phyloP scores from a whole-genome alignment of 2,888 invertebrate species.

The Nymphalis c-album region DNA sequence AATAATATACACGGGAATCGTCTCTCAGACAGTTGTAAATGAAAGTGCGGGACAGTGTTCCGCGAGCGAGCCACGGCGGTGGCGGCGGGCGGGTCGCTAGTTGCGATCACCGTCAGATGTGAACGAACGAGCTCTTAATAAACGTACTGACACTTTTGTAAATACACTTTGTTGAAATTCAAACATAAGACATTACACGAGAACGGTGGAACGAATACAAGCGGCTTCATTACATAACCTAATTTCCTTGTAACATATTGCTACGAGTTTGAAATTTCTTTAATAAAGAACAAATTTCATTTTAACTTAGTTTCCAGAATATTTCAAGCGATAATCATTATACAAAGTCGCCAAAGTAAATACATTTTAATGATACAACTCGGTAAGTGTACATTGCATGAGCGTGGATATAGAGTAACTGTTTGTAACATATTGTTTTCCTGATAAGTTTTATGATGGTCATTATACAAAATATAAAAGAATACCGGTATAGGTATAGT shows the following conservation, averaged over 20 bases:
- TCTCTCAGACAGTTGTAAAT: too few relatives aligned
- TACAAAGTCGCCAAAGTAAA: constrained; percentile 10
- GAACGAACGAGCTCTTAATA: background rate
- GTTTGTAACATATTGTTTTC: background rate
- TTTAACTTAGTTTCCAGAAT: constrained; percentile 10
- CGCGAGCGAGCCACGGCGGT: too few relatives aligned
- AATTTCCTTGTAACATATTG: constrained; percentile 13
- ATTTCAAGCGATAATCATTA: constrained; percentile 6
- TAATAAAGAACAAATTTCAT: constrained; percentile 17
- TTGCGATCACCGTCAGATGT: background rate
- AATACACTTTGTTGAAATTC: constrained; percentile 1
- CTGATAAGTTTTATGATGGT: too few relatives aligned
- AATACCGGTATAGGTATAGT: too few relatives aligned
- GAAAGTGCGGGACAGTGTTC: too few relatives aligned
- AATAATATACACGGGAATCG: too few relatives aligned
- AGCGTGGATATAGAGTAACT: background rate
- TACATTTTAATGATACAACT: constrained; percentile 7
- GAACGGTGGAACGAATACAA: background rate
- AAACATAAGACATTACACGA: background rate
- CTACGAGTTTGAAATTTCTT: constrained; percentile 7
- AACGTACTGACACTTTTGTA: background rate
- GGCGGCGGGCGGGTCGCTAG: too few relatives aligned
- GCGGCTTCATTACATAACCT: constrained; percentile 13
- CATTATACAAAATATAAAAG: too few relatives aligned
- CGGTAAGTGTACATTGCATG: background rate